A percentile compares a stretch with the other conserved stretches of the same genome.
Conservation (phyloP, 2,888 invertebrate species). For the Teinopalpus imperialis region DNA sequence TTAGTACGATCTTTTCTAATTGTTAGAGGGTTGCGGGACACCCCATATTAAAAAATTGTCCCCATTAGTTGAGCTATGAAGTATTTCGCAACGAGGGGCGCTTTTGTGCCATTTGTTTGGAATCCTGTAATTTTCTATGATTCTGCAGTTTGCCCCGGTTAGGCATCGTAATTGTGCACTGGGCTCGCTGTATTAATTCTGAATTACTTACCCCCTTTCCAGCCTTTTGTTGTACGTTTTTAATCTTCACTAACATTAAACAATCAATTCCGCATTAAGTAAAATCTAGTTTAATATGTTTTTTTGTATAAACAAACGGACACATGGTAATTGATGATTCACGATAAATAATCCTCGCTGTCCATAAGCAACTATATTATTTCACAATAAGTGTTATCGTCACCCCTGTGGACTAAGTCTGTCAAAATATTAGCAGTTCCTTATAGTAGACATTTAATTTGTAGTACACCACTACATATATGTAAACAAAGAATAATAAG, state of each 20-base stretch:
- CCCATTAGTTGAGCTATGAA: constrained; percentile 60
- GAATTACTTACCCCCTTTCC: constrained; percentile 58
- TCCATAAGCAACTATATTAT: too few relatives aligned
- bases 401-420: too few relatives aligned
- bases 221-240: constrained; percentile 62
- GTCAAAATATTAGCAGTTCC: too few relatives aligned
- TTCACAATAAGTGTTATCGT: too few relatives aligned
- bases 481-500: too few relatives aligned
- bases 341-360: too few relatives aligned
- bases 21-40: constrained; percentile 56
- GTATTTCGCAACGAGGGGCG: constrained; percentile 54
- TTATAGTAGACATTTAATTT: too few relatives aligned
- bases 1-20: constrained; percentile 42
- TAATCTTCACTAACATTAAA: constrained; percentile 62
- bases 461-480: too few relatives aligned
- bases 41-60: constrained; percentile 76
- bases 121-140: constrained; percentile 76
- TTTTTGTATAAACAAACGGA: constrained; percentile 19
- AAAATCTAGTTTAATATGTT: constrained; percentile 10
- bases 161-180: constrained; percentile 57
- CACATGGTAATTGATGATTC: too few relatives aligned
- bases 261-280: constrained; percentile 33
- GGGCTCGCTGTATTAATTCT: constrained; percentile 56
- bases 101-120: constrained; percentile 65
- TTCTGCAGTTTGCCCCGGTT: constrained; percentile 67